Evolutionary conservation across 1,140 invertebrate species (phyloP).

Genomic region (Bombus pascuorum): DNA sequence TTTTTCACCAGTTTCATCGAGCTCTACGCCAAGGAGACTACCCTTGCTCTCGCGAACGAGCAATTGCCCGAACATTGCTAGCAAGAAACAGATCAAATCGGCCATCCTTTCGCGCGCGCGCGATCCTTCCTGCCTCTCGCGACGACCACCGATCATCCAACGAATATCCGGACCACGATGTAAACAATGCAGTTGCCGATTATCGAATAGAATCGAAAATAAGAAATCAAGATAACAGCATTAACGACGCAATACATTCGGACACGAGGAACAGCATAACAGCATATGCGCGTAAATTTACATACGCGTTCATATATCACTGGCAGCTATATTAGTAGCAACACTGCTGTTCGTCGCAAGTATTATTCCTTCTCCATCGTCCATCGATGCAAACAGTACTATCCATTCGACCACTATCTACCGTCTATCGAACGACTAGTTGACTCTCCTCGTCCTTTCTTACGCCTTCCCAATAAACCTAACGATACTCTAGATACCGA

Average conservation of each 20-base stretch:
- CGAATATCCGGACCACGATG: not conserved
- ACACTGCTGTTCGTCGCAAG: not conserved
- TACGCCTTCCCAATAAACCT: not conserved
- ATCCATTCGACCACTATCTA: not conserved
- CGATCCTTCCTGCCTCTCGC: not conserved
- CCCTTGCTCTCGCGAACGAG: slow-evolving; percentile 40
- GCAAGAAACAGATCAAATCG: slow-evolving; percentile 43
- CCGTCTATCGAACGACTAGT: not conserved
- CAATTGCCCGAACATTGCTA: slow-evolving; percentile 52
- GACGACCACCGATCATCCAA: slow-evolving; percentile 20
- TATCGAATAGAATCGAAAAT: not conserved
- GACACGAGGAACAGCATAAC: no score
- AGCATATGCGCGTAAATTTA: no score
- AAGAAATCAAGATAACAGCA: no score
- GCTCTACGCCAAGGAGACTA: slow-evolving; percentile 64
- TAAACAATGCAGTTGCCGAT: not conserved
- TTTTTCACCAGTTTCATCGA: slow-evolving; percentile 71
- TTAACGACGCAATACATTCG: not conserved
- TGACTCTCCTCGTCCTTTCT: not conserved
- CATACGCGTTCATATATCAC: not conserved
- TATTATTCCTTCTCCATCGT: not conserved
- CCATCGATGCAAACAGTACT: not conserved
- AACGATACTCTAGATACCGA: not conserved
- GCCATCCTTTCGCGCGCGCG: slow-evolving; percentile 33
- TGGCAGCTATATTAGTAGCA: no score